phyloP scores from a whole-genome alignment of 2,797 vertebrate genomes.

The Pogoniulus pusillus region DNA sequence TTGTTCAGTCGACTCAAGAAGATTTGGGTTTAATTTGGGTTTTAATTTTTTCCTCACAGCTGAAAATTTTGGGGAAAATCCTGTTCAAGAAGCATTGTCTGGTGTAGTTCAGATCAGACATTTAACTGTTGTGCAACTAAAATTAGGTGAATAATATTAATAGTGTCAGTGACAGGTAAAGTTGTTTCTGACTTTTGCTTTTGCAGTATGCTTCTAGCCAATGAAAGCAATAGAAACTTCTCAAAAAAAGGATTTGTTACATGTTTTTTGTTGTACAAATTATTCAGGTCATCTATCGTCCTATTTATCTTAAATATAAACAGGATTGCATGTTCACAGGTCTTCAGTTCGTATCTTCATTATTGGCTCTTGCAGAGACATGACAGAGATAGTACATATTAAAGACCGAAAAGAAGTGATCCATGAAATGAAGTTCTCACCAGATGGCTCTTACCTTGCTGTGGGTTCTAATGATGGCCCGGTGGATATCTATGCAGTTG shows the following conservation, averaged over 20 bases:
- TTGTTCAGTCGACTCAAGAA: background rate
- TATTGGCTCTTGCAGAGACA: conserved; percentile 82
- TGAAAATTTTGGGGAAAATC: background rate
- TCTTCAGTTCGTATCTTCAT: background rate
- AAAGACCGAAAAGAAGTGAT: conserved; percentile 97
- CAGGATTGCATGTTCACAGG: background rate
- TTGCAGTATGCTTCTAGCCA: background rate
- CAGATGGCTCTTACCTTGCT: conserved; percentile 89
- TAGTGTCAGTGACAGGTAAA: background rate
- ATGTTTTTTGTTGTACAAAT: background rate
- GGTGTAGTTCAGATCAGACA: background rate
- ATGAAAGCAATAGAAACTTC: background rate
- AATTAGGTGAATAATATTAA: background rate
- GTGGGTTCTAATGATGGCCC: conserved; percentile 93
- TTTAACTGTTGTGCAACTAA: background rate
- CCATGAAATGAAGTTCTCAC: conserved; percentile 96
- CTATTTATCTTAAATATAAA: background rate
- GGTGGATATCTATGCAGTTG: conserved; percentile 91
- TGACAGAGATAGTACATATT: conserved; percentile 98
- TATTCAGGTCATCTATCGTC: background rate
- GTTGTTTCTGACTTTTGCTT: background rate
- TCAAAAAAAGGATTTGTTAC: background rate
- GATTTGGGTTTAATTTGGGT: background rate
- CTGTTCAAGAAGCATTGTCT: background rate
- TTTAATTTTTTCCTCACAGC: background rate